Percentiles rank a stretch among this genome's conserved stretches.
Conservation (phyloP, 2,797 vertebrate genomes). For the Enteromius trimaculatus region DNA sequence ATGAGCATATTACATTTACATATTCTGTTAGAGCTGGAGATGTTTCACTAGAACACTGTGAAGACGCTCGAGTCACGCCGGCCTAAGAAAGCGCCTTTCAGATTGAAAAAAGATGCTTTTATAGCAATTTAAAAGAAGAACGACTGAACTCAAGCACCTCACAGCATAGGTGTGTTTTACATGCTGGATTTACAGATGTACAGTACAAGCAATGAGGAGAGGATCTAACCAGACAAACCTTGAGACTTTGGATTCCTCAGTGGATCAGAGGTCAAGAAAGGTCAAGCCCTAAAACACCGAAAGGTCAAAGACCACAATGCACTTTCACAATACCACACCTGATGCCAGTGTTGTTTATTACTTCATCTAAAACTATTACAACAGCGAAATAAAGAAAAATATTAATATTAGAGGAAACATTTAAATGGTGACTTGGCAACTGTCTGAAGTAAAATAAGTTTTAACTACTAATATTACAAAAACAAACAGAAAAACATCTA, state of each 20-base stretch:
- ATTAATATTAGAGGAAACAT: not conserved
- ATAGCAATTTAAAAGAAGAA: not conserved
- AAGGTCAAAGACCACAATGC: not conserved
- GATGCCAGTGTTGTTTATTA: not conserved
- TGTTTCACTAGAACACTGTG: not conserved
- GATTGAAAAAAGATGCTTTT: slow-evolving; percentile 14
- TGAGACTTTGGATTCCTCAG: not conserved
- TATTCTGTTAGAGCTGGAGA: slow-evolving; percentile 23
- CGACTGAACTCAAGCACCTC: not conserved
- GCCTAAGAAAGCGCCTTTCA: slow-evolving; percentile 13
- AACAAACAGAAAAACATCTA: too few species aligned
- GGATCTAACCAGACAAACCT: not conserved
- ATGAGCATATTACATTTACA: slow-evolving; percentile 39
- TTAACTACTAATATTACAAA: not conserved
- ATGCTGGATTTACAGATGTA: not conserved
- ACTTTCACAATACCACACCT: not conserved
- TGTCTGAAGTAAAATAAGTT: not conserved
- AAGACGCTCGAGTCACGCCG: not conserved
- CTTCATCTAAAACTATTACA: not conserved
- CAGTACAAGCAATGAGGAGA: not conserved
- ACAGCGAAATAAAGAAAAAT: not conserved
- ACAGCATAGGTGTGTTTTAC: not conserved
- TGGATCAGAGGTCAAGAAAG: not conserved
- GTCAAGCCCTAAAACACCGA: not conserved
- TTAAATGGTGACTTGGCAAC: not conserved